phyloP scores from a whole-genome alignment of 2,797 vertebrate species.

The Etheostoma perlongum region DNA sequence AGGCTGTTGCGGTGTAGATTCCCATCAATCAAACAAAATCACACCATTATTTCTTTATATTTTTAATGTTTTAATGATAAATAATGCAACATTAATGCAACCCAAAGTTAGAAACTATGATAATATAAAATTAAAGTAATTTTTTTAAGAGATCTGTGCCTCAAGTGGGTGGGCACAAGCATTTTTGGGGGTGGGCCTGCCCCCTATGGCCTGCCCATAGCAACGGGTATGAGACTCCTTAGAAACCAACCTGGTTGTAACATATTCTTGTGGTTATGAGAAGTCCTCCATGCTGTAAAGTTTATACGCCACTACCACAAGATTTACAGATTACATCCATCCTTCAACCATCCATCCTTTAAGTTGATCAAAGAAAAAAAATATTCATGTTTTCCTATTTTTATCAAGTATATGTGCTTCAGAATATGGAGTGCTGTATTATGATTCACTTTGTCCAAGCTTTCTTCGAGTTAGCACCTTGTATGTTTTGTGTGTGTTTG shows the following conservation, averaged over 20 bases:
- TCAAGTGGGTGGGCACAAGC: no score
- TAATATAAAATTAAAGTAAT: no score
- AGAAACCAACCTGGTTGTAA: neutral
- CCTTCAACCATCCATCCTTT: neutral
- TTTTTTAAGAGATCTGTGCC: no score
- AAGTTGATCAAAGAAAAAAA: conserved; percentile 34
- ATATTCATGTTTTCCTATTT: conserved; percentile 40
- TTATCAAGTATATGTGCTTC: conserved; percentile 5
- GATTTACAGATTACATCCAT: conserved; percentile 9
- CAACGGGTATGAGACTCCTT: no score
- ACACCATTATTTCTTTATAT: no score
- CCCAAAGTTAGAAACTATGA: no score
- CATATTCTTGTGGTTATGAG: neutral
- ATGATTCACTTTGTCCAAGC: conserved; percentile 36
- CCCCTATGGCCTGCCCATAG: no score
- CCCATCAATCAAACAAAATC: no score
- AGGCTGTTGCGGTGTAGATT: no score
- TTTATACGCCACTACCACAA: neutral
- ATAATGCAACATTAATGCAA: no score
- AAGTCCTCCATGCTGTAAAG: neutral
- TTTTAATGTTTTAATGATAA: no score
- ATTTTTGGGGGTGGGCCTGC: no score
- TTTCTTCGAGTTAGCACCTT: conserved; percentile 49
- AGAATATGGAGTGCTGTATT: conserved; percentile 40
- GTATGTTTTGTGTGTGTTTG: conserved; percentile 37